Evolutionary conservation across 2,888 invertebrate species (phyloP), one percentile per base, ranked within the genome.

Genomic region (Sinodicranocentrus sp.): DNA sequence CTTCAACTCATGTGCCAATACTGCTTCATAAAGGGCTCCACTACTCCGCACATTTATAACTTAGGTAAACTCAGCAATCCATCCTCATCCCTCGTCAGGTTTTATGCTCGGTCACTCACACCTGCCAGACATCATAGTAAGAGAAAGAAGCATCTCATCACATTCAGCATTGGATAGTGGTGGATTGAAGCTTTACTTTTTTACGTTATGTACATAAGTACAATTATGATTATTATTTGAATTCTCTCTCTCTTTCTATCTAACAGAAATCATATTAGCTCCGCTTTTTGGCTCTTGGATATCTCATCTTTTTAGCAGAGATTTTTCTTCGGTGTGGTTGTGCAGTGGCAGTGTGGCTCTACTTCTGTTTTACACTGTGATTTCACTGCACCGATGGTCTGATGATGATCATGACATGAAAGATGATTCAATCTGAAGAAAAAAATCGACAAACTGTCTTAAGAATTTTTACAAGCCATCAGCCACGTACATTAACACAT

Each of bases 101-200:
- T 80, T 87, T 88, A 86, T 88, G 86, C 87, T 88, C 88, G 88
- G 88, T 88, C 88, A 88, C 87, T 88, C 88, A 88, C 88, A 88
- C 88, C 88, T 82, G 85, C 84, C 70, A 78, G 54, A 76, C 71
- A 73, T 44, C 52, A 10, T 48, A 71, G 33, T 59, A 61, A n/a
- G 23, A 15, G 70, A 26, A 21, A 19, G 13, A n/a, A 70, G 48
- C 65, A 68, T 48, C 23, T 48, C 54, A 71, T 68, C 48, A 70
- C 43, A 57, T 57, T 5, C 28, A 26, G 57, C 15, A 54, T 21
- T 2, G 23, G 5, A 3, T 54, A 33, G 33, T 33, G 10, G 33
- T 33, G 33, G 33, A 33, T 3, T 33, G 33, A 33, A 33, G 48
- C 48, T 61, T 23, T 54, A 21, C 48, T 48, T 54, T 61, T 61